These are phyloP conservation scores for Halocynthia aurantium DNA, from an alignment of 23 tunicate species.

Conservation along the genomic window DNA sequence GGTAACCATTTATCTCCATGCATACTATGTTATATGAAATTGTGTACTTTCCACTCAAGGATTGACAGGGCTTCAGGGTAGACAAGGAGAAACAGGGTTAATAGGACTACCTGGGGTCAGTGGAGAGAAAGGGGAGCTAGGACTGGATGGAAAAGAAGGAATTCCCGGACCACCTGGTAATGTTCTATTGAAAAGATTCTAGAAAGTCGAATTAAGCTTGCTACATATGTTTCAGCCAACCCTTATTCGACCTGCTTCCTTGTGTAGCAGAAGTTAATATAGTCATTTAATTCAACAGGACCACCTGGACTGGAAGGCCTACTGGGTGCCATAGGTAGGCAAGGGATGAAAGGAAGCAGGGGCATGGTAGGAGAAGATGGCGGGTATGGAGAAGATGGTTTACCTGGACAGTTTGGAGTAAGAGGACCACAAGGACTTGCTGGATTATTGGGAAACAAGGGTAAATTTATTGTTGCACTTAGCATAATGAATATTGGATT, in stretches of 20 bases:
- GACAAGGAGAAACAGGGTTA: conserved; percentile 43
- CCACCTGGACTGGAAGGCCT: conserved; percentile 51
- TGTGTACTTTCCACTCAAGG: neutral
- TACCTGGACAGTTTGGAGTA: conserved; percentile 45
- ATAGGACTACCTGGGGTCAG: conserved; percentile 42
- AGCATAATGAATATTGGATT: neutral
- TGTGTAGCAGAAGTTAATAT: neutral
- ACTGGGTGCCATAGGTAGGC: conserved; percentile 37
- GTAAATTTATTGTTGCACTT: neutral
- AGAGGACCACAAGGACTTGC: conserved; percentile 47
- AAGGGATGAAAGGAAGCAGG: conserved; percentile 43
- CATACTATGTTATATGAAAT: too few relatives aligned
- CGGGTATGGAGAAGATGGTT: conserved; percentile 32
- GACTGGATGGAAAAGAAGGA: conserved; percentile 42
- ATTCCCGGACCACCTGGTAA: conserved; percentile 28
- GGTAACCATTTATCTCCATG: too few relatives aligned
- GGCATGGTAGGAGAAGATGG: conserved; percentile 48
- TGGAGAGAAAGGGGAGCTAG: conserved; percentile 60
- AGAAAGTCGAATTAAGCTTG: neutral
- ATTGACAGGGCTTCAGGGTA: conserved; percentile 24
- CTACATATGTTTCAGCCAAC: neutral
- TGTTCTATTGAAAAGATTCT: neutral
- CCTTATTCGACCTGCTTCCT: too few relatives aligned
- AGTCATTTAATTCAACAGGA: conserved; percentile 27
- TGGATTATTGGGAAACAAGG: conserved; percentile 19